phyloP scores from a whole-genome alignment of 1,140 invertebrate species.

The Drosophila mojavensis region DNA sequence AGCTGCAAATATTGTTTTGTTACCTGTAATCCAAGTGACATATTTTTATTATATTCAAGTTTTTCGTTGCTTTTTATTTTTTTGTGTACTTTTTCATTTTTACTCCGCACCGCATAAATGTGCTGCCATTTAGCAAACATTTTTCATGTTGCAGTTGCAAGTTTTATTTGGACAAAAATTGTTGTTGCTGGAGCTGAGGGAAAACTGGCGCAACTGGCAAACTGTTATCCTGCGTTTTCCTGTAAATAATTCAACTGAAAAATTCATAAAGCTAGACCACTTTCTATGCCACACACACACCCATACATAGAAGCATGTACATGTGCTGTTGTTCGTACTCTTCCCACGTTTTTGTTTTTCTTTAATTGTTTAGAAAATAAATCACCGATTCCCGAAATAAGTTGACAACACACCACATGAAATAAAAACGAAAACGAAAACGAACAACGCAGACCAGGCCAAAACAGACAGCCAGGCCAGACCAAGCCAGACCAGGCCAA shows the following conservation, averaged over 20 bases:
- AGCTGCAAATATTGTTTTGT: conserved; percentile 28
- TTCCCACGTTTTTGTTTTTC: conserved; percentile 53
- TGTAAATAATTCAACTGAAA: conserved; percentile 75
- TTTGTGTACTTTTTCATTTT: background rate
- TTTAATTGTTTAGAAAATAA: conserved; percentile 81
- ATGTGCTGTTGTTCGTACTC: conserved; percentile 5
- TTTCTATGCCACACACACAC: conserved; percentile 17
- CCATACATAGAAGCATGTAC: conserved; percentile 3
- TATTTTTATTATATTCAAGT: conserved; percentile 21
- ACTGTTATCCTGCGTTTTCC: conserved; percentile 63
- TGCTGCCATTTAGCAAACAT: conserved; percentile 51
- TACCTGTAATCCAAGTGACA: conserved; percentile 31
- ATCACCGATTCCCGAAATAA: conserved; percentile 67
- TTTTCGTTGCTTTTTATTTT: background rate
- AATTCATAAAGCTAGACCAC: conserved; percentile 67
- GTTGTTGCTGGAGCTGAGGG: conserved; percentile 10
- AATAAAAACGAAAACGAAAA: conserved; percentile 60
- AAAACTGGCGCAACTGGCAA: conserved; percentile 39
- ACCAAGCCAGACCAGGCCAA: background rate
- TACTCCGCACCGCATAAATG: conserved; percentile 22
- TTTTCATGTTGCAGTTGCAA: conserved; percentile 46
- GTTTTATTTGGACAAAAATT: conserved; percentile 34
- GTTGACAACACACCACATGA: conserved; percentile 70
- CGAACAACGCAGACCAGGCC: background rate
- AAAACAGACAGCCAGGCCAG: background rate